Evolutionary conservation across 23 tunicate species (phyloP).

Genomic region (Trididemnum clinides): DNA sequence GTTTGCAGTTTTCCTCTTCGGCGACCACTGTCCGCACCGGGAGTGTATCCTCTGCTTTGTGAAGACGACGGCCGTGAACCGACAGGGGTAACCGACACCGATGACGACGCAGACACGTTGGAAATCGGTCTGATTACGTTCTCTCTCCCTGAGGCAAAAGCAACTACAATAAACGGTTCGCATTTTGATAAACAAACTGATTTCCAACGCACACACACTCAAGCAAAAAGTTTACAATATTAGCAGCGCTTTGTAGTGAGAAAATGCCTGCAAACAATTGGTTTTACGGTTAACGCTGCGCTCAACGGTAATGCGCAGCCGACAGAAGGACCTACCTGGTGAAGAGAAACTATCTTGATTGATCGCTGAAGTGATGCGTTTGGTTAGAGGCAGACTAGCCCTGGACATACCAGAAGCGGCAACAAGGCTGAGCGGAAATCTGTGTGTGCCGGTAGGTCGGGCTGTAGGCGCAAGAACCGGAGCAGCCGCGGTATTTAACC

Average conservation of each 20-base stretch:
- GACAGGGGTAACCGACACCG: conserved; percentile 5
- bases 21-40: conserved; percentile 6
- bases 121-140: background rate
- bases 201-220: background rate
- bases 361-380: background rate
- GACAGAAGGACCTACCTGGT: background rate
- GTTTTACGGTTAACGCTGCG: too few relatives aligned
- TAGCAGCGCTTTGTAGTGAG: too few relatives aligned
- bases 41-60: conserved; percentile 42
- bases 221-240: background rate
- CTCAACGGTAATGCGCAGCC: background rate
- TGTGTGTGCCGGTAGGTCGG: background rate
- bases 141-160: background rate
- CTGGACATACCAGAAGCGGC: background rate
- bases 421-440: background rate
- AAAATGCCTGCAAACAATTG: too few relatives aligned
- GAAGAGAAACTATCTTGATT: background rate
- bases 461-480: background rate
- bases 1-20: conserved; percentile 44
- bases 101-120: background rate
- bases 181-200: background rate
- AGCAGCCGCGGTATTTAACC: too few relatives aligned
- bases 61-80: conserved; percentile 59
- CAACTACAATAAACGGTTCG: background rate
- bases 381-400: background rate